Percentiles rank a stretch among this genome's conserved stretches.
Evolutionary conservation across 1,140 invertebrate species (phyloP).

Genomic region (Drosophila oshimai): DNA sequence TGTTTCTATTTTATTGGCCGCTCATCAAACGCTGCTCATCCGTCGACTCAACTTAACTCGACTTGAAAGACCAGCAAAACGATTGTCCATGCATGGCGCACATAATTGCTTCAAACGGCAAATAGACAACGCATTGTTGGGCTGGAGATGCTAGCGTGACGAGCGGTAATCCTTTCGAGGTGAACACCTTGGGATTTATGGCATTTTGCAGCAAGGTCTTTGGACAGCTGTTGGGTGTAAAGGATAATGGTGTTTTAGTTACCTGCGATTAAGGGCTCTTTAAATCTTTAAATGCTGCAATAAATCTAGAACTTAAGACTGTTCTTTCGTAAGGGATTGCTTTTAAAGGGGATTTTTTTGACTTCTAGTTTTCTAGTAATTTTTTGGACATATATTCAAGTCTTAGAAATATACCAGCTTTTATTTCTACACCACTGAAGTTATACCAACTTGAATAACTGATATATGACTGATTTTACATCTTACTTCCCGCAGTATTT

Average conservation of each 20-base stretch:
- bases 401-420: neutral
- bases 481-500: neutral
- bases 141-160: slow-evolving; percentile 38
- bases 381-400: too few relatives aligned
- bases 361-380: slow-evolving; percentile 1
- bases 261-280: slow-evolving; percentile 4
- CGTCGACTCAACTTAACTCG: too few relatives aligned
- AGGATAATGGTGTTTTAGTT: slow-evolving; percentile 13
- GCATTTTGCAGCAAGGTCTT: slow-evolving; percentile 14
- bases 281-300: neutral
- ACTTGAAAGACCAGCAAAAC: neutral
- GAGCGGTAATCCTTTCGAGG: slow-evolving; percentile 37
- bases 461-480: neutral
- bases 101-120: slow-evolving; percentile 37
- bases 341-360: neutral
- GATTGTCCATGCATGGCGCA: slow-evolving; percentile 38
- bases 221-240: slow-evolving; percentile 3
- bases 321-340: neutral
- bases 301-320: neutral
- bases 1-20: slow-evolving; percentile 12
- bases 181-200: slow-evolving; percentile 20
- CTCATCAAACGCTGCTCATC: slow-evolving; percentile 16
- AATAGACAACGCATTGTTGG: slow-evolving; percentile 3
- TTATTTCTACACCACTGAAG: neutral
- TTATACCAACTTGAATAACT: neutral